Evolutionary conservation across 92 coral and sea anemone genomes (phyloP).

Genomic region (Phenganax marumi): DNA sequence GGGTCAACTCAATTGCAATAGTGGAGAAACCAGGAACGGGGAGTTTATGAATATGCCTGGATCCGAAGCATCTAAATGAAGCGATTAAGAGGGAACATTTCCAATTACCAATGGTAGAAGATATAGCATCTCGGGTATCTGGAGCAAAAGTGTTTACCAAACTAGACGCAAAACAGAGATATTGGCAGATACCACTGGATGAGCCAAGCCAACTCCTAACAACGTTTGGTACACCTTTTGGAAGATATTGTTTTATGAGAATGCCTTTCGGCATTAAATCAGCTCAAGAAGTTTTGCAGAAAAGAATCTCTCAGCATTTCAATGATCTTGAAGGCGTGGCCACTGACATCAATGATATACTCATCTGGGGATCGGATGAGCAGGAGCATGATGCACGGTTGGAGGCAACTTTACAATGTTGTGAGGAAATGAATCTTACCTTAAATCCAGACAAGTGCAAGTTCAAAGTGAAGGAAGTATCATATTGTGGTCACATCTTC

Average conservation of each 20-base stretch:
- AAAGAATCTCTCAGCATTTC: background rate
- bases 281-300: background rate
- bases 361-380: slow-evolving; percentile 38
- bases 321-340: slow-evolving; percentile 54
- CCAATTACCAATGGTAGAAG: slow-evolving; percentile 25
- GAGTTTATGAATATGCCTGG: background rate
- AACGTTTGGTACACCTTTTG: background rate
- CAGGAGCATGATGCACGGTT: slow-evolving; percentile 47
- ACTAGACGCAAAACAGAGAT: background rate
- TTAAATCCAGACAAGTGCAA: background rate
- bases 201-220: background rate
- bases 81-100: slow-evolving; percentile 29
- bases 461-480: background rate
- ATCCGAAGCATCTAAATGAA: slow-evolving; percentile 1
- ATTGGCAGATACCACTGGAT: slow-evolving; percentile 22
- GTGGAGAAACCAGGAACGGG: no score
- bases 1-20: no score
- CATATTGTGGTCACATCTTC: background rate
- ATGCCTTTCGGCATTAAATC: slow-evolving; percentile 16
- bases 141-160: background rate
- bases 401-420: background rate
- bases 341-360: slow-evolving; percentile 6
- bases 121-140: background rate
- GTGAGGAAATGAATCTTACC: slow-evolving; percentile 16
- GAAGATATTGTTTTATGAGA: background rate